These are phyloP conservation scores for Hemithea aestivaria DNA, from an alignment of 2,888 invertebrate genomes.

Conservation along the genomic window DNA sequence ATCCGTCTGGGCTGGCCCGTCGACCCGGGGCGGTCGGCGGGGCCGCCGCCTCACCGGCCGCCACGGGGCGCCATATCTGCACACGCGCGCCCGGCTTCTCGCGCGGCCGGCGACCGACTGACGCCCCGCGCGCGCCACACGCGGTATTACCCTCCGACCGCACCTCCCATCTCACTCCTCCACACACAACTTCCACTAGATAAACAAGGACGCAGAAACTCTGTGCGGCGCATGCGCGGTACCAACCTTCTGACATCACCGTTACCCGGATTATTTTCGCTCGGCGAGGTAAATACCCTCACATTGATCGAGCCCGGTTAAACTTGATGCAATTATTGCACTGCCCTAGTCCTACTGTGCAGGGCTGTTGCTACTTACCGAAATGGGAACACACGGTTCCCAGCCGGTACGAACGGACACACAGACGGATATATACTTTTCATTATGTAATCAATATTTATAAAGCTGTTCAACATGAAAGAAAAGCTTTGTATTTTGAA, in stretches of 20 bases:
- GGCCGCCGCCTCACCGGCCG: conserved; percentile 78
- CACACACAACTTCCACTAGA: neutral
- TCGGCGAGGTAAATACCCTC: conserved; percentile 79
- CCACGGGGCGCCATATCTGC: conserved; percentile 73
- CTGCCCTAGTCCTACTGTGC: conserved; percentile 68
- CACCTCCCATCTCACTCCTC: conserved; percentile 7
- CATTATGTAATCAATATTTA: no score
- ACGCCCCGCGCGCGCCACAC: conserved; percentile 23
- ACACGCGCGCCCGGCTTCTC: conserved; percentile 67
- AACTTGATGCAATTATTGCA: conserved; percentile 78
- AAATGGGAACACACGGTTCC: conserved; percentile 22
- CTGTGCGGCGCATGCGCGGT: conserved; percentile 41
- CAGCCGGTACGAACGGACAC: no score
- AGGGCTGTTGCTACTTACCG: conserved; percentile 46
- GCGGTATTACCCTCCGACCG: conserved; percentile 19
- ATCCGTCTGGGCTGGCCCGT: conserved; percentile 70
- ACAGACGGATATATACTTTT: no score
- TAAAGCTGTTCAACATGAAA: no score
- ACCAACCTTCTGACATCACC: conserved; percentile 66
- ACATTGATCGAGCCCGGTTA: conserved; percentile 76
- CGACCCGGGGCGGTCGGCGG: conserved; percentile 78
- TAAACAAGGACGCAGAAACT: conserved; percentile 22
- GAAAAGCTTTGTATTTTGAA: no score
- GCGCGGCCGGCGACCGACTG: conserved; percentile 71
- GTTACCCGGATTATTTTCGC: conserved; percentile 77